Base-by-base conservation (phyloP, 2,797 vertebrate genomes). In the Leptatherina wallacei region DNA sequence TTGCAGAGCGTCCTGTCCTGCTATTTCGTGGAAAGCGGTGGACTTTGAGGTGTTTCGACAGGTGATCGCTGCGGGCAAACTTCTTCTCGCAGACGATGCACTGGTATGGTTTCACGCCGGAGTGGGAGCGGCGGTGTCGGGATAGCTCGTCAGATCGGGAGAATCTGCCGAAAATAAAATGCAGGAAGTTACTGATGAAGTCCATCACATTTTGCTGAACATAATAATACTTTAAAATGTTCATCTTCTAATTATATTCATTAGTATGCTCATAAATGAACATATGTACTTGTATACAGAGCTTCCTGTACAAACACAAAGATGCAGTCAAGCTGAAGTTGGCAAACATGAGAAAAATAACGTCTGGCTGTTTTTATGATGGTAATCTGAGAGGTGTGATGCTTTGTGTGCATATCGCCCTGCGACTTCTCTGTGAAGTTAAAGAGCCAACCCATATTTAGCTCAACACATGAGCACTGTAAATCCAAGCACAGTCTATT, bases 31-130 rank as follows among this genome's bases (percentile, higher is more conserved):
- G 97, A 93, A 98, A 98, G 75, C 97, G 96, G 80, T 98, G 97
- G 91, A 98, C 97, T 95, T 98, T 98, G 94, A 98, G 93, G 55
- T 98, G 97, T 89, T 98, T 98, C 85, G 97, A 98, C 89, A 98
- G 95, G 94, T 98, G 97, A 95, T 98, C 97, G 1, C 97, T 98
- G 57, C 97, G 96, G 35, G 97, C 97, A 75, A 98, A 98, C 92
- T 97, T 98, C 94, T 98, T 98, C 92, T 98, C 97, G 0, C 97
- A 98, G 71, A 97, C 95, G 0, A 96, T 96, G 72, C 97, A 98
- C 90, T 97, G 96, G 89, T 98, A 98, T 0, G 97, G 97, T 85
- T 98, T 98, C 85, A 98, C 96, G 51, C 97, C 97, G 0, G 97
- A 98, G 89, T 98, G 97, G 16, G 97, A 98, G 57, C 97, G 96